Evolutionary conservation across 2,113 vertebrate genomes (phyloP), one percentile per base, ranked within the genome.

Genomic region (Daboia siamensis): DNA sequence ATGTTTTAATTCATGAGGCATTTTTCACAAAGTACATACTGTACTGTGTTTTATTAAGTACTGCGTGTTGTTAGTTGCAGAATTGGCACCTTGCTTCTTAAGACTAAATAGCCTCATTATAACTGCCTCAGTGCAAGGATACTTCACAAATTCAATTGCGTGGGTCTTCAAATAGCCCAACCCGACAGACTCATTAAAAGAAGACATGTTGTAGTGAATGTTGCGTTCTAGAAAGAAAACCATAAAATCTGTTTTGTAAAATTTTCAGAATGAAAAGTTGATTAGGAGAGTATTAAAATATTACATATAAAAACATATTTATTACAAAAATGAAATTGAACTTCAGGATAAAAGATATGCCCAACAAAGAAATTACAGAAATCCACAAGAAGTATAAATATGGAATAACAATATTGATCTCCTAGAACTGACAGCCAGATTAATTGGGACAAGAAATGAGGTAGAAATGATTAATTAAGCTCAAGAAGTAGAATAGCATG

Each of bases 81-180:
- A 74, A 10, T 52, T 88, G 8, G 0, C 48, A 48, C 23, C 46
- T 1, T 5, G 87, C 23, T 24, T 86, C 48, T 61, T 54, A 94
- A 92, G 20, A 86, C 55, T 69, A 52, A 17, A 48, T 3, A 89
- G 10, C 24, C 21, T 51, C 4, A 10, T 46, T 46, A 26, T 1
- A 29, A 46, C 51, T 51, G 46, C 90, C 51, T 69, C 54, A 3
- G 20, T 3, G 21, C 39, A 98, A 99, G 98, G 99, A 99, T 99
- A 99, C 99, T 99, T 99, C 91, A 99, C 99, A 94, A 99, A 99
- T 96, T 99, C 99, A 85, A 99, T 99, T 21, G 99, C 99, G 0
- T 99, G 99, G 0, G 99, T 99, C 98, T 99, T 99, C 97, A 99
- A 97, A 95, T 99, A 99, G n/a, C 99, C 99, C 59, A 99, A 97